Conservation (phyloP, 2,888 invertebrate genomes). For the Stomorhina lunata region DNA sequence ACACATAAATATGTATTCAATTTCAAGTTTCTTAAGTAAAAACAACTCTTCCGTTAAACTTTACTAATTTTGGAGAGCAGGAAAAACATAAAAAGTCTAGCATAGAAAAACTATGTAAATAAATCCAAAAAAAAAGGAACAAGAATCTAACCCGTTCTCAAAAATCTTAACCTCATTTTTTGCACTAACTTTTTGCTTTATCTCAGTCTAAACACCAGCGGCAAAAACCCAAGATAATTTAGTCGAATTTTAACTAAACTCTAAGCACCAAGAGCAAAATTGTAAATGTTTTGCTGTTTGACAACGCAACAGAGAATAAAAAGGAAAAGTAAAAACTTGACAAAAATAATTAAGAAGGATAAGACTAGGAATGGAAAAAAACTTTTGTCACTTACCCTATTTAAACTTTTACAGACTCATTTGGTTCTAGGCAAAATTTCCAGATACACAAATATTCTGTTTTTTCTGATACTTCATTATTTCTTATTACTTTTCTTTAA, state of each 20-base stretch:
- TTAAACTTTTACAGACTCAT: background rate
- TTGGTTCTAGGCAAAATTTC: background rate
- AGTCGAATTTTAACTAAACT: background rate
- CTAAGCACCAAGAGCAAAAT: background rate
- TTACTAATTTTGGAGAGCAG: constrained; percentile 12
- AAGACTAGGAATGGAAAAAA: background rate
- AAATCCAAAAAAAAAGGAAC: constrained; percentile 8
- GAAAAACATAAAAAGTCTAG: background rate
- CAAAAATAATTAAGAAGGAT: background rate
- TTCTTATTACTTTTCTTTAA: too few species aligned
- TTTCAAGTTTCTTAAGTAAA: background rate
- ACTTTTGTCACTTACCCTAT: constrained; percentile 11
- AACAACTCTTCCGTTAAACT: constrained; percentile 1
- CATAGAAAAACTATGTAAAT: background rate
- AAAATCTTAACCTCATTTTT: background rate
- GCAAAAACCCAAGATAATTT: constrained; percentile 1
- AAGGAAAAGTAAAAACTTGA: background rate
- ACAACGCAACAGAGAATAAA: background rate
- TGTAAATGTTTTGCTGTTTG: background rate
- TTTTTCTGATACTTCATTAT: too few species aligned
- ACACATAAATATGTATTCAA: background rate
- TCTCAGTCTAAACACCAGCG: background rate
- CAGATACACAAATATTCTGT: background rate
- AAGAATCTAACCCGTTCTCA: background rate
- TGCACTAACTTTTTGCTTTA: background rate